These are phyloP conservation scores for Carlito syrichta DNA, from an alignment of 2,113 vertebrate genomes.

Conservation along the genomic window DNA sequence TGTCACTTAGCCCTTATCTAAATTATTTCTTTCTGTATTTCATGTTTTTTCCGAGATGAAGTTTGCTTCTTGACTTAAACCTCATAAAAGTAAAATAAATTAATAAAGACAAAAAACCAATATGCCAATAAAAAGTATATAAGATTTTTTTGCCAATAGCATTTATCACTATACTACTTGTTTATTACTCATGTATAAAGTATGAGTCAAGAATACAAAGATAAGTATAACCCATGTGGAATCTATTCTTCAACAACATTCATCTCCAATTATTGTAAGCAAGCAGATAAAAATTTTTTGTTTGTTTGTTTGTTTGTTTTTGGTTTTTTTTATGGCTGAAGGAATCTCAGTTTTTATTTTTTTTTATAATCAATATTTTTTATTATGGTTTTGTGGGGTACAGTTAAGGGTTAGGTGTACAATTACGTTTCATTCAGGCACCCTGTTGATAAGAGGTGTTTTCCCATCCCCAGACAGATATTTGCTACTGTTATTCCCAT, in stretches of 20 bases:
- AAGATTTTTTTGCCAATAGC: neutral
- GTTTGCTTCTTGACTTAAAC: neutral
- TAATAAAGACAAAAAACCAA: neutral
- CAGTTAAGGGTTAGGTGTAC: no score
- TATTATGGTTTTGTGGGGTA: no score
- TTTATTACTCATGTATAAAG: neutral
- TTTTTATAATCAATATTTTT: no score
- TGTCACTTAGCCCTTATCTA: neutral
- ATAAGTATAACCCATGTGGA: neutral
- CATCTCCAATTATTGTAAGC: constrained; percentile 16
- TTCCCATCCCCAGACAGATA: no score
- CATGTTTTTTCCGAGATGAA: neutral
- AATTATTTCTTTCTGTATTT: neutral
- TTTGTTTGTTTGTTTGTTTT: no score
- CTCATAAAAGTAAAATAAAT: neutral
- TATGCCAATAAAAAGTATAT: neutral
- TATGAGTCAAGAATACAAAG: neutral
- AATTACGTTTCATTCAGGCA: no score
- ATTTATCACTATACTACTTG: neutral
- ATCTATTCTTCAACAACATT: neutral
- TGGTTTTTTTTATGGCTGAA: no score
- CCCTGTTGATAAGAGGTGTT: no score
- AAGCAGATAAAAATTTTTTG: constrained; percentile 36
- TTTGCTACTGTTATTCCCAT: no score
- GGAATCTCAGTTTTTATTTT: no score